A percentile compares a stretch with the other conserved stretches of the same genome.
Conservation (phyloP, 2,797 vertebrate genomes). For the Pelochelys cantorii region DNA sequence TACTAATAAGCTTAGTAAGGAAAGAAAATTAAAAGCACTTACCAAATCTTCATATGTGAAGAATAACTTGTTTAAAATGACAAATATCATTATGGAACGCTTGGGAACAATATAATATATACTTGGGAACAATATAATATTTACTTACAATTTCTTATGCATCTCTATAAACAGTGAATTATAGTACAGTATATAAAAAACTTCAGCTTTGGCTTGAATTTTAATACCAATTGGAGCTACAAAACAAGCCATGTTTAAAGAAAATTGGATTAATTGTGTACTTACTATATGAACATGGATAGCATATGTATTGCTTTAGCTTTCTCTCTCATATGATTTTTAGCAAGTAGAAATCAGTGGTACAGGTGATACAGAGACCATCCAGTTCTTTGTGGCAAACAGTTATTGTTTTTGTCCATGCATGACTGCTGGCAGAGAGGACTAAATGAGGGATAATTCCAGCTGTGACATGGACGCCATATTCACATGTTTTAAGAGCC, state of each 20-base stretch:
- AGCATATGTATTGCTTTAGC: not conserved
- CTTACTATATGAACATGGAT: not conserved
- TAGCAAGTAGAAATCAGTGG: not conserved
- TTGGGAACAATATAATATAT: no score
- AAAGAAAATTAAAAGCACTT: no score
- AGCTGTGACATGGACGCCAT: not conserved
- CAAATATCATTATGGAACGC: no score
- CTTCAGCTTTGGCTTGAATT: not conserved
- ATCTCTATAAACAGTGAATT: not conserved
- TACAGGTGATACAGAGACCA: not conserved
- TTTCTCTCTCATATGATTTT: not conserved
- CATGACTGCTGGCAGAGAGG: not conserved
- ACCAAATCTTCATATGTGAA: no score
- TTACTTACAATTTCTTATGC: no score
- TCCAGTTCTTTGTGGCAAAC: not conserved
- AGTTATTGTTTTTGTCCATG: not conserved
- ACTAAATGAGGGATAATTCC: not conserved
- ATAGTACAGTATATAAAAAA: fast-evolving
- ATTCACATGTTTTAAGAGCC: not conserved
- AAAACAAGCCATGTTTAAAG: not conserved
- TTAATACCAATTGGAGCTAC: not conserved
- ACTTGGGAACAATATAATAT: no score
- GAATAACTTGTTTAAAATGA: no score
- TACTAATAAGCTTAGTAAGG: no score
- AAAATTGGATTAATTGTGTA: not conserved